phyloP scores from a whole-genome alignment of 2,113 vertebrate genomes.

The Sphyrna mokarran region DNA sequence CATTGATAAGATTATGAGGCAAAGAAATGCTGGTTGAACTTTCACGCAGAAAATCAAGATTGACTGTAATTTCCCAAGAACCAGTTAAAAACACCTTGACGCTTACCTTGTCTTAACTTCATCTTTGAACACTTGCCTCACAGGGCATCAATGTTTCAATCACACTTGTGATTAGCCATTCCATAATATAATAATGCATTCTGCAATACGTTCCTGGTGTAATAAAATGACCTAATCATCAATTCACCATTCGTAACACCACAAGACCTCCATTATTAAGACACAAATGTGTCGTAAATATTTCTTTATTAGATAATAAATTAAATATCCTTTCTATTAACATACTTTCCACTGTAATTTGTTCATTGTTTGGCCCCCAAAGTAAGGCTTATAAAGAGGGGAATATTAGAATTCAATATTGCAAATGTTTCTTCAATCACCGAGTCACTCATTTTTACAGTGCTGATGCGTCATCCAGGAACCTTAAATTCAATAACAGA shows the following conservation, averaged over 20 bases:
- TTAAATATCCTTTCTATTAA: neutral
- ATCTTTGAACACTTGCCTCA: neutral
- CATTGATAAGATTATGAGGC: neutral
- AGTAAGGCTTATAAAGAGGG: neutral
- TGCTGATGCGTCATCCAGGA: conserved; percentile 16
- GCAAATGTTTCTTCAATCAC: neutral
- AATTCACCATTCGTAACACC: neutral
- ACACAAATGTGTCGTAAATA: neutral
- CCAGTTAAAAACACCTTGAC: neutral
- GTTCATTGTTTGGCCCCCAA: neutral
- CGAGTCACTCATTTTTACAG: neutral
- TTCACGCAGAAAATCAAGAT: neutral
- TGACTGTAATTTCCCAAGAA: neutral
- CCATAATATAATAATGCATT: neutral
- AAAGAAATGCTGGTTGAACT: neutral
- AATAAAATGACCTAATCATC: neutral
- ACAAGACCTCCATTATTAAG: neutral
- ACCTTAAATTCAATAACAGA: conserved; percentile 25
- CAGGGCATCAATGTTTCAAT: neutral
- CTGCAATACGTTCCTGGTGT: neutral
- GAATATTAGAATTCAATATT: neutral
- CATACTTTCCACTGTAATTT: neutral
- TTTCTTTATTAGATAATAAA: neutral
- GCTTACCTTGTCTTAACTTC: neutral
- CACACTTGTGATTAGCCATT: neutral